phyloP scores from a whole-genome alignment of 2,888 invertebrate species.

The Ceramica pisi region DNA sequence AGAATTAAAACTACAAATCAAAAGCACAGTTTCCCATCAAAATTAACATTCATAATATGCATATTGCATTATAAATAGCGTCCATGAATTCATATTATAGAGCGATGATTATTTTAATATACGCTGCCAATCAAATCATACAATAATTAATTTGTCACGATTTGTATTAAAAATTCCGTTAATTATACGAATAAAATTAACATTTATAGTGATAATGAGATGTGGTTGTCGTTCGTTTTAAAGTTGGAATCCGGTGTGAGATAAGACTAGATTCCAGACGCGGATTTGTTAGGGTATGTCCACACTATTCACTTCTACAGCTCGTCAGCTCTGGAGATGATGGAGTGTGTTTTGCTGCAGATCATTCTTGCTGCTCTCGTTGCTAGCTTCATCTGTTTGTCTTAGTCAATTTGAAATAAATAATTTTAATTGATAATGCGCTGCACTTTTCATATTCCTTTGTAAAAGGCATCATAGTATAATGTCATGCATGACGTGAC shows the following conservation, averaged over 20 bases:
- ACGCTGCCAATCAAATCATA: constrained; percentile 69
- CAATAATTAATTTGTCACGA: constrained; percentile 77
- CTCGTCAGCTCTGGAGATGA: too few relatives aligned
- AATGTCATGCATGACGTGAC: neutral
- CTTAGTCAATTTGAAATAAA: too few relatives aligned
- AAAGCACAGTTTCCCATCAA: constrained; percentile 20
- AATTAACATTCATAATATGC: constrained; percentile 56
- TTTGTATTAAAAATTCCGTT: constrained; percentile 66
- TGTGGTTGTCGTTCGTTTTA: constrained; percentile 48
- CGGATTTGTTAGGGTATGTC: constrained; percentile 2
- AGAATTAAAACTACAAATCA: constrained; percentile 20
- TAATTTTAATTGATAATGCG: too few relatives aligned
- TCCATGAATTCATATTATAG: constrained; percentile 53
- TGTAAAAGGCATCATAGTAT: neutral
- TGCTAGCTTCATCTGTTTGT: too few relatives aligned
- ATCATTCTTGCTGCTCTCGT: too few relatives aligned
- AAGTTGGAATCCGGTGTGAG: constrained; percentile 47
- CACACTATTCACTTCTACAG: neutral
- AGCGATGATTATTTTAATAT: constrained; percentile 62
- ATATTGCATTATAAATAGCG: constrained; percentile 52
- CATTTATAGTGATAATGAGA: constrained; percentile 54
- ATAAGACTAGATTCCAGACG: constrained; percentile 38
- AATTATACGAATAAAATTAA: constrained; percentile 62
- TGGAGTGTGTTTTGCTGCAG: too few relatives aligned
- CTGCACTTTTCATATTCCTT: neutral